Conservation (phyloP, 1,140 invertebrate species). For the Ganaspis sp. region DNA sequence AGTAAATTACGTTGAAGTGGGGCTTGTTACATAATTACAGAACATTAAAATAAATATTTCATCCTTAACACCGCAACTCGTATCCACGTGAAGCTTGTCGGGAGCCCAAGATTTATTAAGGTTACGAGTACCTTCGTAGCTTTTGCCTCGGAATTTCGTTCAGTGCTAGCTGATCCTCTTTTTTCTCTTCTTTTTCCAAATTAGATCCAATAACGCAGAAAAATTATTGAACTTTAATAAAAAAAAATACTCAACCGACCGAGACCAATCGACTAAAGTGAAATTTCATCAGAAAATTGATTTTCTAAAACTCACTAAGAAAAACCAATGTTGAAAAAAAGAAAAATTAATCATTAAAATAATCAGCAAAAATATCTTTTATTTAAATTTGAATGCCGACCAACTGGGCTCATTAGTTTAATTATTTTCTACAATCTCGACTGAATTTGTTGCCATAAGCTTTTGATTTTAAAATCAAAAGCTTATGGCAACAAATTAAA, state of each 20-base stretch:
- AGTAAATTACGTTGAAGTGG: conserved; percentile 38
- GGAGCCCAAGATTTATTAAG: conserved; percentile 38
- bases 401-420: too few species aligned
- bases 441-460: too few species aligned
- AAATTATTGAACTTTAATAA: conserved; percentile 35
- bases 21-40: conserved; percentile 41
- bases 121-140: conserved; percentile 41
- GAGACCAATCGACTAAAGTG: neutral
- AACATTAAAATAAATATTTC: conserved; percentile 47
- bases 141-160: conserved; percentile 40
- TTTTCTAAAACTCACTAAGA: neutral
- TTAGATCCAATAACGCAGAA: conserved; percentile 40
- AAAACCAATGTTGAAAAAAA: neutral
- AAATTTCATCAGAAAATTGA: neutral
- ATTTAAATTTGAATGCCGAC: too few species aligned
- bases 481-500: too few species aligned
- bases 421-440: too few species aligned
- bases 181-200: conserved; percentile 28
- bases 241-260: neutral
- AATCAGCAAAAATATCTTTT: neutral
- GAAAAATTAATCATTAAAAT: neutral
- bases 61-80: conserved; percentile 8
- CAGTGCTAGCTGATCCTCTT: conserved; percentile 30
- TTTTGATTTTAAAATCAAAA: too few species aligned
- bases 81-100: conserved; percentile 25